Conservation (phyloP, 1,140 invertebrate species). For the Bombus vancouverensis region DNA sequence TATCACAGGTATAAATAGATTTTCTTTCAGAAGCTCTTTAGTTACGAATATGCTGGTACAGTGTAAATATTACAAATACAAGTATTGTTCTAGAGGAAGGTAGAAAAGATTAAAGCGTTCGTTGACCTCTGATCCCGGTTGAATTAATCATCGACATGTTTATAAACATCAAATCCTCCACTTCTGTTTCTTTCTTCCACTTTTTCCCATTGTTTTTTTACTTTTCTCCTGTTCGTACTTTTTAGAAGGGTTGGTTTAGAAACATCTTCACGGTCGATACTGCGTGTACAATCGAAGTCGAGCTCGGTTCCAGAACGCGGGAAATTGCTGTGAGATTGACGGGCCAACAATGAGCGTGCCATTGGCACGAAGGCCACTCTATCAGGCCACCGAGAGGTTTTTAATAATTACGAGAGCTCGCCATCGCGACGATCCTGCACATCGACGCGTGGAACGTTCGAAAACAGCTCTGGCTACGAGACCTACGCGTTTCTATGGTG, state of each 20-base stretch:
- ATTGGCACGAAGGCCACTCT: conserved; percentile 69
- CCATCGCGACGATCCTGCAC: conserved; percentile 39
- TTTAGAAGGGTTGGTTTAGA: not conserved
- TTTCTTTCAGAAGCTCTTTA: too few relatives aligned
- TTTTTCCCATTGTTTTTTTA: not conserved
- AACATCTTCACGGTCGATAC: conserved; percentile 55
- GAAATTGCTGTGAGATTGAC: conserved; percentile 66
- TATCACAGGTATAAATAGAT: too few relatives aligned
- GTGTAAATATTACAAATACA: too few relatives aligned
- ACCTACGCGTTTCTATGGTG: not conserved
- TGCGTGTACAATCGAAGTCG: conserved; percentile 41
- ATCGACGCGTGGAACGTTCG: conserved; percentile 28
- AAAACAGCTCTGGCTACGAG: conserved; percentile 16
- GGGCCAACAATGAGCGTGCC: conserved; percentile 69
- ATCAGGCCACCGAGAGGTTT: conserved; percentile 68
- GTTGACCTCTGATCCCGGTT: not conserved
- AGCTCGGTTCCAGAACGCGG: conserved; percentile 43
- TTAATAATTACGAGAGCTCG: conserved; percentile 70
- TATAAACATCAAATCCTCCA: not conserved
- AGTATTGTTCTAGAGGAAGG: not conserved
- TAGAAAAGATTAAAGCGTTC: not conserved
- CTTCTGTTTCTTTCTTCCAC: not conserved
- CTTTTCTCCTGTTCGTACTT: too few relatives aligned
- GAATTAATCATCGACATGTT: not conserved
- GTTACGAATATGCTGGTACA: too few relatives aligned